phyloP scores from a whole-genome alignment of 2,888 invertebrate genomes.

The Malacosoma neustria region DNA sequence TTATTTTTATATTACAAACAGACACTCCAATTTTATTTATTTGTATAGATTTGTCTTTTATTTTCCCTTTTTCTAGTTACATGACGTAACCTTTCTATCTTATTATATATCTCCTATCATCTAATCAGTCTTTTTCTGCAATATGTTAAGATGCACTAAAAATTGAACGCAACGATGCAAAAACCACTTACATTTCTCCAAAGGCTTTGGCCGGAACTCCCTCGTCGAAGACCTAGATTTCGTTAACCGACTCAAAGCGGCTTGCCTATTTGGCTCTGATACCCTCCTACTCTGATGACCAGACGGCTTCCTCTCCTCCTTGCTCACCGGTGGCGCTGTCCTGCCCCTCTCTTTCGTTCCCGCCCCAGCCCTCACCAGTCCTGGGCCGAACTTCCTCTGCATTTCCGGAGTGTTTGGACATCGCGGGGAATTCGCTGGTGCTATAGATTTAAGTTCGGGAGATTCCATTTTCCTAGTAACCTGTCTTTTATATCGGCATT shows the following conservation, averaged over 20 bases:
- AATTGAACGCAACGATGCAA: too few relatives aligned
- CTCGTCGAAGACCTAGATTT: slow-evolving; percentile 67
- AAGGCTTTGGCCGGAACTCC: slow-evolving; percentile 53
- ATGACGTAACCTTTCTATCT: too few relatives aligned
- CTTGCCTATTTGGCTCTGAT: slow-evolving; percentile 53
- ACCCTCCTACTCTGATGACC: slow-evolving; percentile 59
- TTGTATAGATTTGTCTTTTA: too few relatives aligned
- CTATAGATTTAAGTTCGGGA: slow-evolving; percentile 59
- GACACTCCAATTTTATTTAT: too few relatives aligned
- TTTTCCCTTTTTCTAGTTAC: too few relatives aligned
- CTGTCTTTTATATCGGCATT: slow-evolving; percentile 81
- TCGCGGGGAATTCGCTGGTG: slow-evolving; percentile 61
- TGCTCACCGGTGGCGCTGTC: slow-evolving; percentile 67
- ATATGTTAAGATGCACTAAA: too few relatives aligned
- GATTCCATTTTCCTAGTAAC: slow-evolving; percentile 78
- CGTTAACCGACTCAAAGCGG: slow-evolving; percentile 53
- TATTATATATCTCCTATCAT: too few relatives aligned
- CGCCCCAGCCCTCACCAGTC: slow-evolving; percentile 52
- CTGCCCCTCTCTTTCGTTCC: slow-evolving; percentile 70
- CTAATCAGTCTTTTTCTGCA: too few relatives aligned
- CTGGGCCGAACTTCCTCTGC: slow-evolving; percentile 74
- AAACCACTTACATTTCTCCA: slow-evolving; percentile 49
- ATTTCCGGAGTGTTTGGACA: slow-evolving; percentile 79
- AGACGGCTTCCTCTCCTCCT: slow-evolving; percentile 48
- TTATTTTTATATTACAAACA: too few relatives aligned